Base-by-base conservation (phyloP, 2,113 vertebrate species). In the Chaenogobius annularis region DNA sequence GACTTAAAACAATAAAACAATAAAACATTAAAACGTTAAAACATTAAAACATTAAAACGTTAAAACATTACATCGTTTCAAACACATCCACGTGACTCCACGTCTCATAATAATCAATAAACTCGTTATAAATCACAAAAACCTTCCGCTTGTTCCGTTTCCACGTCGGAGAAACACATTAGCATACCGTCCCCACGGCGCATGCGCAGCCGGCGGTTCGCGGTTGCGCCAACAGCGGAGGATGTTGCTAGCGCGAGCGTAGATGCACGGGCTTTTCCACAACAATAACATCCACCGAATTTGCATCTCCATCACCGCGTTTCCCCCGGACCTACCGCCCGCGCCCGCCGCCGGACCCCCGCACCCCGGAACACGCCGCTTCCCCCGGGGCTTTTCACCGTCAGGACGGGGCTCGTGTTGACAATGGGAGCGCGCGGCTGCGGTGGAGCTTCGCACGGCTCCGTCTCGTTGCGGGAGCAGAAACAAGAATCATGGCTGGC, bases 181-280 rank as follows among this genome's bases (percentile, higher is more conserved):
- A 65, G 72, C 59, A 73, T 66, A 73, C 79, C 77, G 75, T 70
- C 44, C 46, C 10, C 5, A 81, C 2, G 82, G 75, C 92, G 92
- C 92, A 91, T 93, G 93, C 91, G 76, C 78, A 68, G 20, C 64
- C 23, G 80, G 79, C 75, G 74, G 66, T 88, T 88, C 89, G 89
- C 89, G 88, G 87, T 94, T 90, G 92, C 90, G 92, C 92, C 90
- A 93, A 93, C 87, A 86, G 74, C 85, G 82, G 85, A 91, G 90
- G 85, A 93, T 93, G 90, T 92, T 88, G 88, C 88, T 91, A 88
- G 85, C 83, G 89, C 85, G 84, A 82, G 79, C 78, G 83, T 85
- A 84, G 88, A 90, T 87, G 90, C 86, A 83, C 74, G 83, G 86
- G 69, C 80, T 86, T 89, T 78, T 87, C 85, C 86, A 93, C 78